Base-by-base conservation (phyloP, 2,888 invertebrate genomes). In the Metalampra italica region DNA sequence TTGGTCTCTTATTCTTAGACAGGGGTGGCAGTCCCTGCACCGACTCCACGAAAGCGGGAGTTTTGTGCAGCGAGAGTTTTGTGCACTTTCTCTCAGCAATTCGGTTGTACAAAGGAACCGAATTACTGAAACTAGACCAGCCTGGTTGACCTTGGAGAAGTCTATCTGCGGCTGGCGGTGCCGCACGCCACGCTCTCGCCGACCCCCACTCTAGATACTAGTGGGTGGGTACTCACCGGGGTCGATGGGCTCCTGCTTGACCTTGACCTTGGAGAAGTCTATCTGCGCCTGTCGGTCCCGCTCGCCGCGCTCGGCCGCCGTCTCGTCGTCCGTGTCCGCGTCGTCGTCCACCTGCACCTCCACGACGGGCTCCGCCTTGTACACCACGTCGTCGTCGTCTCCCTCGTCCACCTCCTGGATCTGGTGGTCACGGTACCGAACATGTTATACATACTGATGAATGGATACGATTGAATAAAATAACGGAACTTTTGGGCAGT, bases 221-320 rank as follows among this genome's bases (percentile, higher is more conserved):
- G 22, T 22, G 22, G 3, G 5, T 22, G 22, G n/a, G 22, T 22
- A 22, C 75, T 64, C 50, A 87, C 93, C 92, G 13, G 91, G 91
- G 59, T 94, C 94, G 12, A 92, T 64, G 0, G 94, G 94, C 70
- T 95, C 95, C 68, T 92, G 91, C 66, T 95, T 95, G 58, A 94
- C 91, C 78, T 91, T 92, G 15, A 94, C 76, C 44, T 73, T 78
- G 12, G 75, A 66, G 60, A 89, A 81, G 68, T 88, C 82, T 3
- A 75, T 51, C 30, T 60, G 64, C 0, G 74, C 78, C 7, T 56
- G 66, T 0, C 67, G 54, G 68, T 90, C 87, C 1, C 87, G 53
- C 42, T 64, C 65, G 3, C 60, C 65, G 30, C 88, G 68, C 43
- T 64, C 62, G 30, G 68, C 80, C 7, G 57, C 46, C 0, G 86